A percentile compares a stretch with the other conserved stretches of the same genome.
phyloP scores from a whole-genome alignment of 2,888 invertebrate genomes.

The Ernsta delagoae region DNA sequence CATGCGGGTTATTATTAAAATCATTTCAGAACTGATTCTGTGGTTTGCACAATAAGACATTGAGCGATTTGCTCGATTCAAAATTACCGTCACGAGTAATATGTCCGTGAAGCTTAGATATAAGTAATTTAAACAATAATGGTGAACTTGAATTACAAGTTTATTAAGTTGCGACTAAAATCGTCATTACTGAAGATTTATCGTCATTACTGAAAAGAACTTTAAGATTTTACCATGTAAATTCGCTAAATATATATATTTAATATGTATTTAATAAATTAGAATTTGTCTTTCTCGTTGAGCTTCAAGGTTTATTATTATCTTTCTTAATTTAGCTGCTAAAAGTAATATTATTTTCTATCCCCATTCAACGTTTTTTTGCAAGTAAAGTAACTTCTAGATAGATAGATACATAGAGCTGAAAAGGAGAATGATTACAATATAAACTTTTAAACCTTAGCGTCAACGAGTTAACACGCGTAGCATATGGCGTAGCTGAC shows the following conservation, averaged over 20 bases:
- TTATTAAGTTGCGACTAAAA: too few species aligned
- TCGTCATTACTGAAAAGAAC: too few species aligned
- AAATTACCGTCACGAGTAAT: slow-evolving; percentile 31
- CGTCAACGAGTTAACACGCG: too few species aligned
- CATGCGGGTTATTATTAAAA: slow-evolving; percentile 52
- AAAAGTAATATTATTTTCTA: too few species aligned
- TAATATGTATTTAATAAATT: neutral
- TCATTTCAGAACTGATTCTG: slow-evolving; percentile 45
- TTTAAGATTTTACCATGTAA: too few species aligned
- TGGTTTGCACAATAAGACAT: slow-evolving; percentile 56
- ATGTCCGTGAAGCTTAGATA: slow-evolving; percentile 1
- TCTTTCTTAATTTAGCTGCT: neutral
- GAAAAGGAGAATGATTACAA: too few species aligned
- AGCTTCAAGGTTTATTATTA: neutral
- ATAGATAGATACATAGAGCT: too few species aligned
- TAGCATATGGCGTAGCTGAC: too few species aligned
- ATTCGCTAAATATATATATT: neutral
- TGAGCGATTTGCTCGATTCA: slow-evolving; percentile 42
- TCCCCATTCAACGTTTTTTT: too few species aligned
- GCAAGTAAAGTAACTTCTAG: too few species aligned
- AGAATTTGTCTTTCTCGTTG: slow-evolving; percentile 4
- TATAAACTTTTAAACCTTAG: too few species aligned
- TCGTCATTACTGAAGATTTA: too few species aligned
- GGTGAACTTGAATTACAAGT: slow-evolving; percentile 21
- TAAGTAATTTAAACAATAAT: slow-evolving; percentile 9